phyloP scores from a whole-genome alignment of 2,797 vertebrate species.

The Microctenopoma lineatum region DNA sequence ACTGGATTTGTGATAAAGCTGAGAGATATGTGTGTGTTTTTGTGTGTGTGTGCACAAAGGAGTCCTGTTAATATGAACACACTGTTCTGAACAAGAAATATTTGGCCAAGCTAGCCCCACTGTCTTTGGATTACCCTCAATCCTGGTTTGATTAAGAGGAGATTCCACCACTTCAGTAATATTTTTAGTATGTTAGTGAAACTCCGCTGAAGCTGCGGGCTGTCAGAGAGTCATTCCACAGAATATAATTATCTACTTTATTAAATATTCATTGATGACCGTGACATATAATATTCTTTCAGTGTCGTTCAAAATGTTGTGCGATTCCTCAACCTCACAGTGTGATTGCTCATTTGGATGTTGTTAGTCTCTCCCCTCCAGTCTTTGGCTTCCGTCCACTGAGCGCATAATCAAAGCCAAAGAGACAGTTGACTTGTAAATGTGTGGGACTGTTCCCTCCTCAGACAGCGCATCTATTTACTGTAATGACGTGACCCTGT shows the following conservation, averaged over 20 bases:
- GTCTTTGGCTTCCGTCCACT: constrained; percentile 18
- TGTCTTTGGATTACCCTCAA: not conserved
- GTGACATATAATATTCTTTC: too few species aligned
- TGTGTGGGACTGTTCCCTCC: constrained; percentile 12
- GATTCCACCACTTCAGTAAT: not conserved
- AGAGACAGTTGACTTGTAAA: constrained; percentile 22
- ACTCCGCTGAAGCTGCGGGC: constrained; percentile 1
- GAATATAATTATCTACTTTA: constrained; percentile 4
- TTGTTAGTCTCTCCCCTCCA: constrained; percentile 6
- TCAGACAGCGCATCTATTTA: not conserved
- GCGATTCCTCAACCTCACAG: constrained; percentile 2
- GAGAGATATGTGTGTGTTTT: not conserved
- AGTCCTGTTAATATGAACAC: constrained; percentile 14
- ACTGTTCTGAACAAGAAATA: not conserved
- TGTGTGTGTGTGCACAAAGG: not conserved
- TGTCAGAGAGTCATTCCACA: constrained; percentile 3
- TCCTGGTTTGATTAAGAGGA: constrained; percentile 3
- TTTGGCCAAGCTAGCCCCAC: not conserved
- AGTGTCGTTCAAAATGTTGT: too few species aligned
- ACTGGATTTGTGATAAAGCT: constrained; percentile 23
- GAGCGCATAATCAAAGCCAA: constrained; percentile 28
- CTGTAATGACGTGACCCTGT: constrained; percentile 32
- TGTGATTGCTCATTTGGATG: constrained; percentile 15
- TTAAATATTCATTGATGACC: constrained; percentile 2
- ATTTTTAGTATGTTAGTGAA: constrained; percentile 7